These are phyloP conservation scores for Amblyornis subalaris DNA, from an alignment of 2,113 vertebrate genomes.

Conservation along the genomic window DNA sequence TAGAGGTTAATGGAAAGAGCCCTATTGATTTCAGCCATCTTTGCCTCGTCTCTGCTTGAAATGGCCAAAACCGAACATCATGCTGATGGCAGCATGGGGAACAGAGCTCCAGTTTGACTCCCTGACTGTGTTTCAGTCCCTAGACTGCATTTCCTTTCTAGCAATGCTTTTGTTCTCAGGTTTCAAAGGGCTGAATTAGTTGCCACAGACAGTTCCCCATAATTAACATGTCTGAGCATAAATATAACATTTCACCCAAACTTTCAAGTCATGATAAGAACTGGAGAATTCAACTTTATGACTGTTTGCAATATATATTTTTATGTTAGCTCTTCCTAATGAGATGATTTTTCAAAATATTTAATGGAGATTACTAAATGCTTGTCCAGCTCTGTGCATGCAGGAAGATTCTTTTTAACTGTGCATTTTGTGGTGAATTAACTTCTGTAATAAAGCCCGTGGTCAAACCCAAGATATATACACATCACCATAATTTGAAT, in stretches of 20 bases:
- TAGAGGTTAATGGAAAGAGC: neutral
- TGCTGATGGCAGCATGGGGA: neutral
- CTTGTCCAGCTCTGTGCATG: neutral
- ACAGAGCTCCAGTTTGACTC: neutral
- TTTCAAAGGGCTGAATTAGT: conserved; percentile 14
- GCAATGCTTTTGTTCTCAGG: neutral
- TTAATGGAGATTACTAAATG: neutral
- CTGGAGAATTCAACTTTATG: neutral
- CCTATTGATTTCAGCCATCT: neutral
- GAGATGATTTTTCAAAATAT: neutral
- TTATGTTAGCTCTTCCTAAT: neutral
- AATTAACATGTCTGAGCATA: neutral
- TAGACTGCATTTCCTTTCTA: neutral
- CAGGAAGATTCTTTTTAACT: neutral
- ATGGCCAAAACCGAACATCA: neutral
- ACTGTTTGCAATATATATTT: neutral
- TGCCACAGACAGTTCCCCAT: neutral
- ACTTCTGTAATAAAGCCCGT: neutral
- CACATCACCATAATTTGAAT: neutral
- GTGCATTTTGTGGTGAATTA: neutral
- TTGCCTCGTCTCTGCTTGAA: neutral
- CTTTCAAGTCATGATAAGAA: neutral
- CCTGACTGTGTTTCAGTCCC: neutral
- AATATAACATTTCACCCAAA: neutral
- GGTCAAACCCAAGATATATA: neutral